A percentile compares a stretch with the other conserved stretches of the same genome.
Evolutionary conservation across 1,140 invertebrate species (phyloP).

Genomic region (Intoshia linei): DNA sequence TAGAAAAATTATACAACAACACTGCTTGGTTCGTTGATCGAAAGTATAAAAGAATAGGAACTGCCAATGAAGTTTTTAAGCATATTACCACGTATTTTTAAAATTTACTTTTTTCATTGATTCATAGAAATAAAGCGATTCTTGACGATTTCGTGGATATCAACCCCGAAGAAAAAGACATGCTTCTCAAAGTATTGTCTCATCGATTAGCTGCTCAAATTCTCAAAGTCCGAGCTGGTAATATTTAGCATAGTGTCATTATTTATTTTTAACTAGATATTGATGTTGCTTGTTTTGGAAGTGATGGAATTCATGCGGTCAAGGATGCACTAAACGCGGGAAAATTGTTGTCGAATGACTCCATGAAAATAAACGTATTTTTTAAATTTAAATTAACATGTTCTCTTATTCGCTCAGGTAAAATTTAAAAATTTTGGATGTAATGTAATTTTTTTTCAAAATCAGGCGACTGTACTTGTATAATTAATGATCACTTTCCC

Average conservation of each 20-base stretch:
- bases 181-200: constrained; percentile 67
- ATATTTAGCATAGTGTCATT: not conserved
- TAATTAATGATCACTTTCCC: too few relatives aligned
- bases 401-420: not conserved
- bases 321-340: constrained; percentile 64
- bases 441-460: not conserved
- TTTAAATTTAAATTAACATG: not conserved
- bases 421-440: not conserved
- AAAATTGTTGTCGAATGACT: constrained; percentile 54
- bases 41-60: constrained; percentile 71
- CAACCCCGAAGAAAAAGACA: constrained; percentile 58
- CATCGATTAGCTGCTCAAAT: constrained; percentile 80
- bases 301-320: constrained; percentile 93
- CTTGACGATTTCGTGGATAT: constrained; percentile 20
- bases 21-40: constrained; percentile 98
- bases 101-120: constrained; percentile 2
- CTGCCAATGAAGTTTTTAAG: constrained; percentile 88
- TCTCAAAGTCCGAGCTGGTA: constrained; percentile 65
- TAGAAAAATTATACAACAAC: constrained; percentile 71
- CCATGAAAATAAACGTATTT: constrained; percentile 52
- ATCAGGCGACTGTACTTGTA: too few relatives aligned
- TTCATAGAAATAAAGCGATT: constrained; percentile 5
- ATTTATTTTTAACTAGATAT: constrained; percentile 30
- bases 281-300: constrained; percentile 85
- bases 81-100: constrained; percentile 58